phyloP scores from a whole-genome alignment of 2,888 invertebrate genomes.

The Lypha dubia region DNA sequence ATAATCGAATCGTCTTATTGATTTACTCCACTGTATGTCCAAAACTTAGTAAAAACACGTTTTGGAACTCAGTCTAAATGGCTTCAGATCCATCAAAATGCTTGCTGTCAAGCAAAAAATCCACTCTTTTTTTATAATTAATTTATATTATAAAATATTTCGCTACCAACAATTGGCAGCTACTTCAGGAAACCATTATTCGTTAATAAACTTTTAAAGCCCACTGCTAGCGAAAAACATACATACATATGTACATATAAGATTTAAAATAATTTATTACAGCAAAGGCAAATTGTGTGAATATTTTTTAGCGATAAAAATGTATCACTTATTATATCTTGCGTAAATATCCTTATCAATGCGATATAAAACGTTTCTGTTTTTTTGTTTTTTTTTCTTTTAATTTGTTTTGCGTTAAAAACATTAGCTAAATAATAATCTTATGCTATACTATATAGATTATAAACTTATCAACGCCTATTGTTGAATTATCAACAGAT shows the following conservation, averaged over 20 bases:
- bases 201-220: not conserved
- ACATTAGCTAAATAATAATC: constrained; percentile 21
- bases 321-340: constrained; percentile 19
- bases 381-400: too few species aligned
- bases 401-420: not conserved
- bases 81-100: too few species aligned
- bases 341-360: constrained; percentile 42
- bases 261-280: constrained; percentile 44
- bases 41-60: too few species aligned
- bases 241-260: not conserved
- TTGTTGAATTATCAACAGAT: constrained; percentile 40
- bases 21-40: too few species aligned
- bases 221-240: not conserved
- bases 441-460: constrained; percentile 19
- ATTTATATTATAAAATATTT: too few species aligned
- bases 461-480: constrained; percentile 20
- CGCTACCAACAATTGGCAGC: too few species aligned
- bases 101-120: too few species aligned
- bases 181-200: too few species aligned
- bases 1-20: too few species aligned
- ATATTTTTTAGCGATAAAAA: constrained; percentile 49
- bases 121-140: too few species aligned
- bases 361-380: not conserved
- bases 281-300: constrained; percentile 44
- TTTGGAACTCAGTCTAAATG: too few species aligned